Percentiles rank a stretch among this genome's conserved stretches.
These are phyloP conservation scores for Odontophorus gujanensis DNA, from an alignment of 2,113 vertebrate genomes.

Conservation along the genomic window DNA sequence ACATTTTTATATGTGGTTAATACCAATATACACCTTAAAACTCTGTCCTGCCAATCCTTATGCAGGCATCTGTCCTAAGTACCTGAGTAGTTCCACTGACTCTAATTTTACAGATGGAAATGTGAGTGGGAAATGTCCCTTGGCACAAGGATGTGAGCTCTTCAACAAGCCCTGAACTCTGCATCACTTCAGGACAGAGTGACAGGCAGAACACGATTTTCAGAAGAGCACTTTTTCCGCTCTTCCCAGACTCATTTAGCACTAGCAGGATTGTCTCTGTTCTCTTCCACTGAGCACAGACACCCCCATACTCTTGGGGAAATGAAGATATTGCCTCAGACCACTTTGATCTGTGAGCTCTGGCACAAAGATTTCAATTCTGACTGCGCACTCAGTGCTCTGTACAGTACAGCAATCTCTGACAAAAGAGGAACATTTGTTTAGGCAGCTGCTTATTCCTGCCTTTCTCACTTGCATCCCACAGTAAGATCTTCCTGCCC, in stretches of 20 bases:
- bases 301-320: not conserved
- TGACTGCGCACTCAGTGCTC: not conserved
- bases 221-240: not conserved
- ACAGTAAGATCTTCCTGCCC: not conserved
- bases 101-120: not conserved
- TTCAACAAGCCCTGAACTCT: not conserved
- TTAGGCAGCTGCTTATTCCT: not conserved
- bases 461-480: not conserved
- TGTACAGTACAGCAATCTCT: not conserved
- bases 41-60: not conserved
- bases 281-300: not conserved
- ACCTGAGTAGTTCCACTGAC: accelerated
- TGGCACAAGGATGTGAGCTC: not conserved
- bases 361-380: not conserved
- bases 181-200: not conserved
- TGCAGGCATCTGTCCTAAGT: not conserved
- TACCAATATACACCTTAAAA: not conserved
- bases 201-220: not conserved
- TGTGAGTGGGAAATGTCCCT: not conserved
- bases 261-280: not conserved
- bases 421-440: not conserved
- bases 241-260: not conserved
- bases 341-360: not conserved
- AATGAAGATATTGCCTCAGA: not conserved
- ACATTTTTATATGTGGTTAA: no score